Evolutionary conservation across 2,797 vertebrate species (phyloP), one percentile per base, ranked within the genome.

Genomic region (Coregonus ussuriensis): DNA sequence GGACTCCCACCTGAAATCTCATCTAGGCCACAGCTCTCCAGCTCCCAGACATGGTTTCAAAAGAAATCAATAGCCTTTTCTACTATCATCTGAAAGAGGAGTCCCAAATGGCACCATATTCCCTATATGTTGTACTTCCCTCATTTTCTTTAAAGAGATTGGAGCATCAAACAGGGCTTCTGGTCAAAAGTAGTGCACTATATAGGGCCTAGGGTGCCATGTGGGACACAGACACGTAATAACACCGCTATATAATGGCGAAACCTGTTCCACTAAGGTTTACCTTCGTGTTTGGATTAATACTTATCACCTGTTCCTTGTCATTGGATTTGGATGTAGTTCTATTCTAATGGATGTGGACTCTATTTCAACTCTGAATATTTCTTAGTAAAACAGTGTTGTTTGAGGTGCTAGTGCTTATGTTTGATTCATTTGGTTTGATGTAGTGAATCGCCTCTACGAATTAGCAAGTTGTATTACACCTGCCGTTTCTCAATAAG

Each of bases 1-100:
- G 47, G 67, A 73, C 54, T 77, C 33, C 41, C 76, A 71, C 37
- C 35, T 14, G 16, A 59, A 59, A 59, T 59, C 53, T 73, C 72
- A 73, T 59, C 53, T 21, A 59, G 29, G 16, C 33, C 53, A 4
- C 70, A 5, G 5, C 68, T 70, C 41, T 47, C 9, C 35, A 1
- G 7, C 68, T 47, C 18, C 41, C 35, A 66, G 65, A 47, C 68
- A 51, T 4, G 29, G 25, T 73, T 73, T 73, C 29, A 35, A 53
- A 54, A 25, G 51, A 59, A 73, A 62, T 73, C 72, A 73, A 62
- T 59, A 62, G 65, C 25, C 31, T 31, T 66, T 33, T 66, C 41
- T 47, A 31, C 29, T 31, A 14, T 31, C 16, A 29, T 37, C 13
- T 35, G 7, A 21, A 21, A 21, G 21, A 25, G 1, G 41, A 0